Percentiles rank a stretch among this genome's conserved stretches.
Evolutionary conservation across 2,797 vertebrate genomes (phyloP).

Genomic region (Poecile montanus): DNA sequence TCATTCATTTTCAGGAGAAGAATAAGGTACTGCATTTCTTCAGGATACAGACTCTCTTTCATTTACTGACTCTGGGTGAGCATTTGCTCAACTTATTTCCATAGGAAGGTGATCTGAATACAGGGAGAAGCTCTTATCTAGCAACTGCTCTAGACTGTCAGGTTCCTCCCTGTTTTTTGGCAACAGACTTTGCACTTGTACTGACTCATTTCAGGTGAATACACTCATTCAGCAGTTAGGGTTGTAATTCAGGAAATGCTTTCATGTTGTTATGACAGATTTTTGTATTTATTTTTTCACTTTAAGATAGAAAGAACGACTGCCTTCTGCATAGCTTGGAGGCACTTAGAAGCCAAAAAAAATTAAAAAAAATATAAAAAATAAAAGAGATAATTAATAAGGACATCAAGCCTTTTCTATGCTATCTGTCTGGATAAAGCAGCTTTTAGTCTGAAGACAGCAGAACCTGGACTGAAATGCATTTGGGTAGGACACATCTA

Average conservation of each 20-base stretch:
- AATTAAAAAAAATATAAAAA: not conserved
- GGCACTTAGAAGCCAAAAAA: slow-evolving; percentile 19
- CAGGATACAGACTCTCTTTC: not conserved
- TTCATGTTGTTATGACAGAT: slow-evolving; percentile 50
- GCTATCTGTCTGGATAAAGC: not conserved
- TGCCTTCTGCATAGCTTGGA: slow-evolving; percentile 42
- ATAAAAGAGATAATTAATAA: not conserved
- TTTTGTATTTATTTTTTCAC: slow-evolving; percentile 45
- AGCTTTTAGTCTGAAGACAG: not conserved
- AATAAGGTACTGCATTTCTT: not conserved
- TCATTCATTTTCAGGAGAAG: not conserved
- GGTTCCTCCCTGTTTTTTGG: slow-evolving; percentile 8
- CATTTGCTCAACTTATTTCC: not conserved
- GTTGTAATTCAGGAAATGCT: slow-evolving; percentile 55
- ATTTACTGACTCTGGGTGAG: not conserved
- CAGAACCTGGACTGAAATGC: not conserved
- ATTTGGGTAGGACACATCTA: not conserved
- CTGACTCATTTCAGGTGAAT: slow-evolving; percentile 30
- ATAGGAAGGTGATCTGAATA: not conserved
- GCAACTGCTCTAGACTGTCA: not conserved
- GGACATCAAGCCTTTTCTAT: not conserved
- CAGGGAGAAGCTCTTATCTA: not conserved
- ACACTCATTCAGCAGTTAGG: slow-evolving; percentile 33
- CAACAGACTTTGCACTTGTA: not conserved
- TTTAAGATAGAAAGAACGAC: slow-evolving; percentile 24